phyloP scores from a whole-genome alignment of 2,113 vertebrate genomes.

The Apodemus sylvaticus region DNA sequence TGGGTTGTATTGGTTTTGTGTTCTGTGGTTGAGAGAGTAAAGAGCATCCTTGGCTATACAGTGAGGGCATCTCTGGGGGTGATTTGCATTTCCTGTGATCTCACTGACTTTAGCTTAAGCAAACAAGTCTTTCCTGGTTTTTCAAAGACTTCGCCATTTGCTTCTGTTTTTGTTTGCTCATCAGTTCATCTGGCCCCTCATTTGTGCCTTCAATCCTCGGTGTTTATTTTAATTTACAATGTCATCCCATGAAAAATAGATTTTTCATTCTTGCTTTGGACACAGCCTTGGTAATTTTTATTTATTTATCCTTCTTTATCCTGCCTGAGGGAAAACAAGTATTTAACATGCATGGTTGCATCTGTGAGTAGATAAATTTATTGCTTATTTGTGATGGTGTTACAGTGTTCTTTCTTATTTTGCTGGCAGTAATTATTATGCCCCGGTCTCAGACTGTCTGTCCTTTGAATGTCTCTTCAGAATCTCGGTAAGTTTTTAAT shows the following conservation, averaged over 20 bases:
- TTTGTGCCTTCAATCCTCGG: conserved; percentile 64
- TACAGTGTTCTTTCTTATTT: conserved; percentile 50
- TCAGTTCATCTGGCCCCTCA: conserved; percentile 35
- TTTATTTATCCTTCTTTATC: conserved; percentile 72
- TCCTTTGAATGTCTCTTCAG: background rate
- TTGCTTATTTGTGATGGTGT: conserved; percentile 47
- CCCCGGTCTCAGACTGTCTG: background rate
- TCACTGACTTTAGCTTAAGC: background rate
- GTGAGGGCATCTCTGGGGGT: background rate
- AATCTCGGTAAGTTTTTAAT: conserved; percentile 28
- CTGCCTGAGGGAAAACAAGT: conserved; percentile 64
- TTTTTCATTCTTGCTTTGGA: conserved; percentile 42
- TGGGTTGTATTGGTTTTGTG: background rate
- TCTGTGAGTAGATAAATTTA: conserved; percentile 65
- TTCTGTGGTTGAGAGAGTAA: background rate
- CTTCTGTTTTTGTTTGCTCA: conserved; percentile 40
- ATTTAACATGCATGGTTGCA: conserved; percentile 66
- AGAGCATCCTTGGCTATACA: background rate
- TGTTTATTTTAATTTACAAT: conserved; percentile 73
- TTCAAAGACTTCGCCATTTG: background rate
- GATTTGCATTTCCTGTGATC: background rate
- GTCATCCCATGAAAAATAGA: conserved; percentile 61
- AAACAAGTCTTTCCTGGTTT: conserved; percentile 6
- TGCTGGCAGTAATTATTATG: conserved; percentile 33
- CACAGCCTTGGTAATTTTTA: conserved; percentile 52